Evolutionary conservation across 2,113 vertebrate genomes (phyloP).

Genomic region (Nansenia antarctica): DNA sequence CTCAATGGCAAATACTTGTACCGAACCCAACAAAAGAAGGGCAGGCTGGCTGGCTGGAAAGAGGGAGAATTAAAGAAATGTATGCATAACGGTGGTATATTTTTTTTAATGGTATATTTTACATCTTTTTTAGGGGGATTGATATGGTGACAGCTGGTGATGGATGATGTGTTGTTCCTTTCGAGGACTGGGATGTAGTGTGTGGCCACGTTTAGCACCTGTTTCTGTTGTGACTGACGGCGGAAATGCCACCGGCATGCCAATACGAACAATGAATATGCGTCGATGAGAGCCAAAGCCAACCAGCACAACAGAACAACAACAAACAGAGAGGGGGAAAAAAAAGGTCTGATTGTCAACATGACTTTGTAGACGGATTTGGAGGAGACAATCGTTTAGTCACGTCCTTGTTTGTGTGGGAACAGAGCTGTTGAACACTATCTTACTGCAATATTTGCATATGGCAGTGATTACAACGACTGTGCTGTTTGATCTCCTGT

Average conservation of each 20-base stretch:
- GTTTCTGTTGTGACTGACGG: conserved; percentile 17
- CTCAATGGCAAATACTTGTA: conserved; percentile 29
- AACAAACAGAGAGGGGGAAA: not conserved
- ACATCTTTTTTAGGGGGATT: conserved; percentile 26
- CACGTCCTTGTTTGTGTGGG: too few relatives aligned
- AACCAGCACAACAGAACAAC: not conserved
- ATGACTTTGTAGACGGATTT: too few relatives aligned
- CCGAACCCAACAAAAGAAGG: not conserved
- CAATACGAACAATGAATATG: not conserved
- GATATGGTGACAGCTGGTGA: conserved; percentile 26
- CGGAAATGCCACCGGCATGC: not conserved
- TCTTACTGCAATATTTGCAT: not conserved
- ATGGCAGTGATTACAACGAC: too few relatives aligned
- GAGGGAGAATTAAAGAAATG: conserved; percentile 6
- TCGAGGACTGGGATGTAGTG: conserved; percentile 30
- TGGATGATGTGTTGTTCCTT: conserved; percentile 36
- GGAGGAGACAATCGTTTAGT: too few relatives aligned
- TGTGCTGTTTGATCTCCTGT: too few relatives aligned
- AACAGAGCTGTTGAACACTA: too few relatives aligned
- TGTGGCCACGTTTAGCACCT: conserved; percentile 13
- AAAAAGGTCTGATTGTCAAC: not conserved
- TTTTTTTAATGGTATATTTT: conserved; percentile 30
- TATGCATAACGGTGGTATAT: not conserved
- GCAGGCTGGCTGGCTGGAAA: not conserved
- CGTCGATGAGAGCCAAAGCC: not conserved